phyloP scores from a whole-genome alignment of 1,140 invertebrate species.

The Conus betulinus region DNA sequence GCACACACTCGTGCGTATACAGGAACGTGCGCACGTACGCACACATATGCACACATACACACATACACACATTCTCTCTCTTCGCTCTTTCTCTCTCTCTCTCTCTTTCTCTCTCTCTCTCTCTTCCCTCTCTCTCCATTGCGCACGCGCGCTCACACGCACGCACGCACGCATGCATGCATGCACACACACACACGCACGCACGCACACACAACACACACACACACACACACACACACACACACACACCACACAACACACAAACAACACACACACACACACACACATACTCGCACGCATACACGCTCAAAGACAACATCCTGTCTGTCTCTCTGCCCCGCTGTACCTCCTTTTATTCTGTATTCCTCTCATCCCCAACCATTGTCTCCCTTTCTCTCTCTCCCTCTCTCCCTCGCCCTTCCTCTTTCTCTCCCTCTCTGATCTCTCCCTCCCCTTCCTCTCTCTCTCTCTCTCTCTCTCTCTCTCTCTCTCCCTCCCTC shows the following conservation, averaged over 20 bases:
- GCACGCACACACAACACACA: no score
- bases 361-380: background rate
- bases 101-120: background rate
- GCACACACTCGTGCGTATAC: no score
- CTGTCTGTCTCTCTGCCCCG: background rate
- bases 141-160: background rate
- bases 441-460: background rate
- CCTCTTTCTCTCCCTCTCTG: background rate
- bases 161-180: background rate
- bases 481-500: background rate
- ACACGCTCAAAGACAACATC: no score
- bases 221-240: no score
- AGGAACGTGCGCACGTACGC: background rate
- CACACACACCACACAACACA: no score
- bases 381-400: background rate
- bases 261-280: no score
- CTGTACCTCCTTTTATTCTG: background rate
- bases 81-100: no score
- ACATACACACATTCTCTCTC: conserved; percentile 2
- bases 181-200: no score
- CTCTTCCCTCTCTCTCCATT: background rate
- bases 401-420: background rate
- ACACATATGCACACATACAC: background rate
- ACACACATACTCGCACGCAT: no score
- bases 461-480: background rate